A percentile compares a stretch with the other conserved stretches of the same genome.
Evolutionary conservation across 2,888 invertebrate genomes (phyloP).

Genomic region (Ceraclea dissimilis): DNA sequence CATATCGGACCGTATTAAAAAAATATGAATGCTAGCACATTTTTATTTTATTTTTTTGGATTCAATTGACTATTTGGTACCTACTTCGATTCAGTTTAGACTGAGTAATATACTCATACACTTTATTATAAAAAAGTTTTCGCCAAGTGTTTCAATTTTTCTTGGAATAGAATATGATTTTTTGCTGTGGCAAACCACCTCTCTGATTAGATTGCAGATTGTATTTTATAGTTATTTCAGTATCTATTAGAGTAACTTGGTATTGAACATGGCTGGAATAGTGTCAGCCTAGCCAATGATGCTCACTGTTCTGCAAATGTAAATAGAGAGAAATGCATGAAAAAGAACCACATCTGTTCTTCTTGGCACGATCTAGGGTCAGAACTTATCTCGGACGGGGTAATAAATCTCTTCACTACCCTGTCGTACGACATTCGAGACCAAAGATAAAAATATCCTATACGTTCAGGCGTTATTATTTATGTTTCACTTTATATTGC

Average conservation of each 20-base stretch:
- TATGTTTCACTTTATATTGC: background rate
- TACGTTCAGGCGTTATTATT: background rate
- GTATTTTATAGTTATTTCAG: background rate
- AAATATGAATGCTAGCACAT: too few species aligned
- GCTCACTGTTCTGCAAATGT: constrained; percentile 7
- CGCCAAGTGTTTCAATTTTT: too few species aligned
- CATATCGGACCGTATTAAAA: too few species aligned
- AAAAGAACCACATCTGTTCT: constrained; percentile 18
- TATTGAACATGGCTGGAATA: background rate
- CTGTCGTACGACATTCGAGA: background rate
- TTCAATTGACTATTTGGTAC: too few species aligned
- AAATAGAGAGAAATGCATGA: constrained; percentile 20
- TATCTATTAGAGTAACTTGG: background rate
- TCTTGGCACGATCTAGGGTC: constrained; percentile 3
- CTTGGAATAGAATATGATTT: too few species aligned
- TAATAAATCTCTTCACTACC: constrained; percentile 14
- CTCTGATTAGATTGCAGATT: too few species aligned
- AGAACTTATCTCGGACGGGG: constrained; percentile 6
- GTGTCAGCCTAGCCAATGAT: background rate
- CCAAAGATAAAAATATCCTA: background rate
- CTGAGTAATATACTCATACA: too few species aligned
- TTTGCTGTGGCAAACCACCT: too few species aligned
- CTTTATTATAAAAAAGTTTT: too few species aligned
- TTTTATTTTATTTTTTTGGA: too few species aligned
- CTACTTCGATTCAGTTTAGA: too few species aligned